phyloP scores from a whole-genome alignment of 2,113 vertebrate genomes.

The Castor canadensis region DNA sequence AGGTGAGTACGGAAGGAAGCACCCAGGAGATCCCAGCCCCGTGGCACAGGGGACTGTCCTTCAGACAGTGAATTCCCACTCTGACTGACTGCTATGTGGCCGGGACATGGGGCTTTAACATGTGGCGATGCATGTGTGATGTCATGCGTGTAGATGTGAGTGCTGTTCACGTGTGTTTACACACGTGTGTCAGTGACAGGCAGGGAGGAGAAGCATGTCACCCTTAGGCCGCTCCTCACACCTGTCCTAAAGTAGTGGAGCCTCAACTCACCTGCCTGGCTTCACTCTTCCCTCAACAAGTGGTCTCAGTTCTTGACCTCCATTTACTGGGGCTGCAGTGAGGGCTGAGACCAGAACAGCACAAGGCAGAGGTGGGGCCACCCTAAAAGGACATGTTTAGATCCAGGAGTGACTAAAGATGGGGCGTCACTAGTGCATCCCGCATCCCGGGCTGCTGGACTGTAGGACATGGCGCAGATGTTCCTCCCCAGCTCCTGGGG shows the following conservation, averaged over 20 bases:
- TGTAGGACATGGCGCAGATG: accelerated
- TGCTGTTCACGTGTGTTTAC: accelerated
- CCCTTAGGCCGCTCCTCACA: not conserved
- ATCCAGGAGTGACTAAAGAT: not conserved
- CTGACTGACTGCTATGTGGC: too few species aligned
- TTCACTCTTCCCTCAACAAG: slow-evolving; percentile 61
- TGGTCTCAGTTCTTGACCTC: not conserved
- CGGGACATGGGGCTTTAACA: too few species aligned
- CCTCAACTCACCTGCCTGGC: not conserved
- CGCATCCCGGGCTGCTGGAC: accelerated
- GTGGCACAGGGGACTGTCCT: too few species aligned
- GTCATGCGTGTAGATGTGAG: not conserved
- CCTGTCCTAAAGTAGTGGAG: accelerated
- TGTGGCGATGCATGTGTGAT: too few species aligned
- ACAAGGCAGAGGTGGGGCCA: not conserved
- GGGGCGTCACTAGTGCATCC: not conserved
- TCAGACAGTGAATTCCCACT: too few species aligned
- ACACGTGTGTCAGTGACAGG: too few species aligned
- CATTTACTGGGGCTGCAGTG: not conserved
- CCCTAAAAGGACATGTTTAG: accelerated
- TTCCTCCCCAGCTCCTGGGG: accelerated
- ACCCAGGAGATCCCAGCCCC: too few species aligned
- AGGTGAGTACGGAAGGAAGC: slow-evolving; percentile 76
- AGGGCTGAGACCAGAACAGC: not conserved
- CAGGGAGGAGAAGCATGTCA: not conserved